Conservation (phyloP, 2,888 invertebrate genomes). For the Cryptus armator region DNA sequence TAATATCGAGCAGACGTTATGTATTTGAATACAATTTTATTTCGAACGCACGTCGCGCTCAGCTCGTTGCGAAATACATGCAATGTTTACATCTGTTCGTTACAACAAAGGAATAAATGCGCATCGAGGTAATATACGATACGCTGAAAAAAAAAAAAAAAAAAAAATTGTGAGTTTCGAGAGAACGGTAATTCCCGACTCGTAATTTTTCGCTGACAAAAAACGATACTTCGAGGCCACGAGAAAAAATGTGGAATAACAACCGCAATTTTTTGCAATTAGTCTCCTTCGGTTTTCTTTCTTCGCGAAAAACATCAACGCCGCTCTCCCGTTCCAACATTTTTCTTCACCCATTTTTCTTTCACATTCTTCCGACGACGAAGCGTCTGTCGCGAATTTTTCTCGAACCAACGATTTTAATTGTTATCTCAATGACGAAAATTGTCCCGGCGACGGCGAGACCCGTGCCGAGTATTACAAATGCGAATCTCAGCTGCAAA, state of each 20-base stretch:
- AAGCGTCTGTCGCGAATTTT: too few species aligned
- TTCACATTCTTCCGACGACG: too few species aligned
- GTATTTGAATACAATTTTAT: neutral
- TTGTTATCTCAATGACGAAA: constrained; percentile 17
- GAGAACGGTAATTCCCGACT: too few species aligned
- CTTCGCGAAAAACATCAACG: too few species aligned
- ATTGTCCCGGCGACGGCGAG: neutral
- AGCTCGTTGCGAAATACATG: neutral
- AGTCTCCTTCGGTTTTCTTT: too few species aligned
- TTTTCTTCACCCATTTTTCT: too few species aligned
- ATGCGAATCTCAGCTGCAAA: constrained; percentile 36
- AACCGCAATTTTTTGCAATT: too few species aligned
- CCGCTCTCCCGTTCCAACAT: too few species aligned
- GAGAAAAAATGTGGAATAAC: too few species aligned
- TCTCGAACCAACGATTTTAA: neutral
- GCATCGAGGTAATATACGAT: neutral
- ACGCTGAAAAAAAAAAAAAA: neutral
- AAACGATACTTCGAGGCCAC: too few species aligned
- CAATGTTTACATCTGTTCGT: neutral
- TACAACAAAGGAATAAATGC: neutral
- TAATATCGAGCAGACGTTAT: constrained; percentile 8
- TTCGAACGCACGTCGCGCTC: neutral
- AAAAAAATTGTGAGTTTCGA: neutral
- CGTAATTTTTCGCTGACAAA: too few species aligned
- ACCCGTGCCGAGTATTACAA: constrained; percentile 33